Conservation (phyloP, 30 jellyfish, hydroid and myxozoan genomes). For the Euphysa ruthae region DNA sequence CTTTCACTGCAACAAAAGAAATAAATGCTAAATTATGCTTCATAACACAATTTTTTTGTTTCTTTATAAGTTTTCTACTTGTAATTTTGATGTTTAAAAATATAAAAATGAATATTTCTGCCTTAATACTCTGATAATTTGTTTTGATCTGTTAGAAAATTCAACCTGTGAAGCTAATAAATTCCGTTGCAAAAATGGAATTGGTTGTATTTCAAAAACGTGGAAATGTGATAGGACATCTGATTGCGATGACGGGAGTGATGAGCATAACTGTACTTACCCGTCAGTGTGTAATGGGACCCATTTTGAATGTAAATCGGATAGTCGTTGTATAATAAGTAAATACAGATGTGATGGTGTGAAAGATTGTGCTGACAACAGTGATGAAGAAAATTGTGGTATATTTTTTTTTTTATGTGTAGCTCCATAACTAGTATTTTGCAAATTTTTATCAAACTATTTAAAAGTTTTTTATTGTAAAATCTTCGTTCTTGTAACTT, state of each 20-base stretch:
- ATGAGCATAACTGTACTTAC: conserved; percentile 1
- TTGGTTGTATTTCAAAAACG: conserved; percentile 21
- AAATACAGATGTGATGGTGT: conserved; percentile 68
- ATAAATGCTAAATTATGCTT: no score
- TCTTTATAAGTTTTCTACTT: no score
- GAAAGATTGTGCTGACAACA: conserved; percentile 73
- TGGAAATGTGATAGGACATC: conserved; percentile 30
- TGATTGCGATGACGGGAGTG: conserved; percentile 44
- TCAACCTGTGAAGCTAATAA: neutral
- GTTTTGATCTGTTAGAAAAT: neutral
- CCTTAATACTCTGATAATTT: no score
- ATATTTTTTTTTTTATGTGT: neutral
- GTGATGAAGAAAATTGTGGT: conserved; percentile 67
- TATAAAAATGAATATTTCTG: no score
- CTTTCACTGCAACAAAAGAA: no score
- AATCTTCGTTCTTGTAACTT: no score
- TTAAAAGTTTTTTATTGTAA: no score
- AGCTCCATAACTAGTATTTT: no score
- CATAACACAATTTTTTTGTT: no score
- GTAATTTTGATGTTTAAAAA: no score
- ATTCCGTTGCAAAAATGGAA: conserved; percentile 34
- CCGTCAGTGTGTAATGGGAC: neutral
- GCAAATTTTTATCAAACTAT: no score
- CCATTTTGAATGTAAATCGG: conserved; percentile 6
- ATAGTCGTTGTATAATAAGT: conserved; percentile 53